phyloP scores from a whole-genome alignment of 2,888 invertebrate genomes.

The Tridacna gigas region DNA sequence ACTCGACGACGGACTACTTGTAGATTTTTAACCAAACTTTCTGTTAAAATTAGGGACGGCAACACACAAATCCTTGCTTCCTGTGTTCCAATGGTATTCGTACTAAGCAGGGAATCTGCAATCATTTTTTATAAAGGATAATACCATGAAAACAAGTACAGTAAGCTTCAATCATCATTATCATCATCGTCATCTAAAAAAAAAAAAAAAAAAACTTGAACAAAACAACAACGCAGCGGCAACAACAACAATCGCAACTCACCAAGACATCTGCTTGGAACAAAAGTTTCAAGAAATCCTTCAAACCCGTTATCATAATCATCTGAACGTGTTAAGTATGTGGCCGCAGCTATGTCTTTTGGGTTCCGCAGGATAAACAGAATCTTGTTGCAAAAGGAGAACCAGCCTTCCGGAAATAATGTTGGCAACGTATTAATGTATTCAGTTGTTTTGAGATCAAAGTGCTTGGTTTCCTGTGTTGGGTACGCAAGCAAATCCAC shows the following conservation, averaged over 20 bases:
- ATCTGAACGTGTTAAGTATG: background rate
- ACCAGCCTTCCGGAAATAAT: constrained; percentile 9
- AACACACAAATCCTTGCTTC: too few species aligned
- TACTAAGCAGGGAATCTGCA: too few species aligned
- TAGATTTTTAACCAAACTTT: too few species aligned
- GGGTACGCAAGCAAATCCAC: background rate
- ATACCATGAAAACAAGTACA: too few species aligned
- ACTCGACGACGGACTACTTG: too few species aligned
- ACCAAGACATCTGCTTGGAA: constrained; percentile 10
- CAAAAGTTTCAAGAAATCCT: background rate
- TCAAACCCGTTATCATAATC: background rate
- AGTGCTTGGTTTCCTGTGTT: background rate
- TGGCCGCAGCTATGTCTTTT: constrained; percentile 3
- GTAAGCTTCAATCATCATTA: too few species aligned
- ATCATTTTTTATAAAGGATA: too few species aligned
- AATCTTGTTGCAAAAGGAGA: background rate
- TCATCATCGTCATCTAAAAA: too few species aligned
- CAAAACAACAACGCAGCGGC: too few species aligned
- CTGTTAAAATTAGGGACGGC: too few species aligned
- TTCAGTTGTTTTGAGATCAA: background rate
- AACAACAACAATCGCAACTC: background rate
- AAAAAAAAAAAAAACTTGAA: too few species aligned
- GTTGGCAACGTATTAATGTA: background rate
- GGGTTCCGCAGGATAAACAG: constrained; percentile 23
- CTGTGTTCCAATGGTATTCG: too few species aligned